Evolutionary conservation across 2,888 invertebrate genomes (phyloP).

Genomic region (Dysmachus trigonus): DNA sequence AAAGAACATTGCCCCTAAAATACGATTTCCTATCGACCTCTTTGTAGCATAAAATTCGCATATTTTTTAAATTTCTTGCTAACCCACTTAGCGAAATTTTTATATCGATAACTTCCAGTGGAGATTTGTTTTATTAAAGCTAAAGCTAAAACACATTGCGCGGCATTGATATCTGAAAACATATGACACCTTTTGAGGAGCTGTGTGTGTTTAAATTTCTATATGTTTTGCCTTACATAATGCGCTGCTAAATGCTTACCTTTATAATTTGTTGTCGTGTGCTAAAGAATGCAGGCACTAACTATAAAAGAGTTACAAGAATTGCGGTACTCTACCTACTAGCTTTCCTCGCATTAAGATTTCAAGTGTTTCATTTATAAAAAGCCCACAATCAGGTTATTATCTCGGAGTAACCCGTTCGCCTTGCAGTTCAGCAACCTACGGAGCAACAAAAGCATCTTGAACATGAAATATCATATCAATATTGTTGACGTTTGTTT

Average conservation of each 20-base stretch:
- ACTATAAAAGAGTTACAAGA: not conserved
- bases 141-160: not conserved
- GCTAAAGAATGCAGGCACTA: not conserved
- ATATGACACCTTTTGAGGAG: not conserved
- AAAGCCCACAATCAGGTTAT: slow-evolving; percentile 27
- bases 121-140: not conserved
- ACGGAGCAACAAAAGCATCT: not conserved
- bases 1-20: not conserved
- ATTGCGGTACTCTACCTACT: not conserved
- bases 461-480: slow-evolving; percentile 31
- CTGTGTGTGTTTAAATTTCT: not conserved
- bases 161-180: not conserved
- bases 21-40: not conserved
- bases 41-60: not conserved
- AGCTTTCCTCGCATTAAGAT: not conserved
- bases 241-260: not conserved
- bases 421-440: slow-evolving; percentile 28
- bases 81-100: not conserved
- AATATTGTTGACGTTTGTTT: slow-evolving; percentile 14
- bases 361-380: slow-evolving; percentile 3
- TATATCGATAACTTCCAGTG: not conserved
- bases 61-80: not conserved
- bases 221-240: not conserved
- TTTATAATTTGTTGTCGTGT: not conserved
- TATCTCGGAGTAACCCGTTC: not conserved